Evolutionary conservation across 2,797 vertebrate species (phyloP), one percentile per base, ranked within the genome.

Genomic region (Lacerta bilineata): DNA sequence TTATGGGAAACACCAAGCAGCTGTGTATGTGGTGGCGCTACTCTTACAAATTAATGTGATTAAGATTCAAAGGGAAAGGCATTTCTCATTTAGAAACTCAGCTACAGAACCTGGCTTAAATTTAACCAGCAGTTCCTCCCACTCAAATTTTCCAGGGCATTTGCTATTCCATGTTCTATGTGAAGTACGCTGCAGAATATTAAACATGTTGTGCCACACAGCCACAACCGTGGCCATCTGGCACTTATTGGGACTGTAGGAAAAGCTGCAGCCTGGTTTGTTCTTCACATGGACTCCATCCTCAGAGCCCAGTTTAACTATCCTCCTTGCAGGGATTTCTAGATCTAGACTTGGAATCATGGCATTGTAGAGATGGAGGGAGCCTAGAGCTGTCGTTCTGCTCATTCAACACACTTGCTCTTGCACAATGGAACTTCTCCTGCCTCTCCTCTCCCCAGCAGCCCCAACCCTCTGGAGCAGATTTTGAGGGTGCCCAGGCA

Each of bases 1-100:
- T 81, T 87, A 88, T 25, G 43, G 83, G 85, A 92, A 88, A 80
- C 72, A 41, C 15, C 87, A 76, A 77, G n/a, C 74, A 69, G 72
- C 80, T 88, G 59, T 11, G 27, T 1, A 6, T 8, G 33, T 61
- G 25, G 27, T 33, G 59, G 72, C 23, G 8, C 43, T 84, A 29
- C 39, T 50, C 90, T 92, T 85, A 27, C 69, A 86, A 90, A 84
- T 1, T 61, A 20, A 88, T 74, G 50, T 6, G 43, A 15, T 23
- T 88, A 85, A 46, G 41, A 74, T 85, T 64, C 33, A 17, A 5
- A 78, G 15, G 7, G 25, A 81, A 86, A 13, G 29, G n/a, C 0
- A 0, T 4, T 82, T 29, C 74, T 46, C 27, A 84, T 87, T 71
- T 69, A 66, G 43, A 64, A 64, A 10, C 33, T 88, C 43, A 74